These are phyloP conservation scores for Crotalus helleri DNA, from an alignment of 2,113 vertebrate genomes.

Conservation along the genomic window DNA sequence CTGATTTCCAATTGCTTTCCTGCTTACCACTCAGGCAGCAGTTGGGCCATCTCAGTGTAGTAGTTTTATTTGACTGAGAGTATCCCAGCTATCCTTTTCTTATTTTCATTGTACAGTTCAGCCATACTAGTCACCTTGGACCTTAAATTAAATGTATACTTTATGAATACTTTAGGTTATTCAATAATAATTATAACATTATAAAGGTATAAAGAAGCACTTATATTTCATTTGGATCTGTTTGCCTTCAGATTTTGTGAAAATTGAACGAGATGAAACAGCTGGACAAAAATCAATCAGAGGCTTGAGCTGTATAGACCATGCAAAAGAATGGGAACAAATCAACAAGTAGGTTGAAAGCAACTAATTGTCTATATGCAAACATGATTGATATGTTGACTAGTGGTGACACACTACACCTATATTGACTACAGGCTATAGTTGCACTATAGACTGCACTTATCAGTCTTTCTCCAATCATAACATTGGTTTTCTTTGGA, in stretches of 20 bases:
- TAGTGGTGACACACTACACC: not conserved
- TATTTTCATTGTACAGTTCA: not conserved
- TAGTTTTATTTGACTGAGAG: not conserved
- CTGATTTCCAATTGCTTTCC: not conserved
- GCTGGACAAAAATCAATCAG: slow-evolving; percentile 75
- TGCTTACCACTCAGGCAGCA: not conserved
- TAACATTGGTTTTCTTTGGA: not conserved
- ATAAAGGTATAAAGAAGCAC: not conserved
- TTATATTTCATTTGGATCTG: not conserved
- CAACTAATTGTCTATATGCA: not conserved
- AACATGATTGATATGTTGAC: not conserved
- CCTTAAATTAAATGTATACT: not conserved
- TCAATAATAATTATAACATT: not conserved
- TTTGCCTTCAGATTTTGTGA: slow-evolving; percentile 86
- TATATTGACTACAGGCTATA: not conserved
- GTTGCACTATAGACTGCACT: not conserved
- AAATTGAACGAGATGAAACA: slow-evolving; percentile 87
- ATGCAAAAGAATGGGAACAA: slow-evolving; percentile 70
- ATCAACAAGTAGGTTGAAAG: slow-evolving; percentile 63
- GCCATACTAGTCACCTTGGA: not conserved
- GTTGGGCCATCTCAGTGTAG: not conserved
- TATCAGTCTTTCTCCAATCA: not conserved
- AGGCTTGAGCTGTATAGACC: slow-evolving; percentile 58
- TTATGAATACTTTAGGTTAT: not conserved
- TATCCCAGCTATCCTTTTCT: not conserved